Conservation (phyloP, 2,113 vertebrate genomes). For the Poicephalus meyeri region DNA sequence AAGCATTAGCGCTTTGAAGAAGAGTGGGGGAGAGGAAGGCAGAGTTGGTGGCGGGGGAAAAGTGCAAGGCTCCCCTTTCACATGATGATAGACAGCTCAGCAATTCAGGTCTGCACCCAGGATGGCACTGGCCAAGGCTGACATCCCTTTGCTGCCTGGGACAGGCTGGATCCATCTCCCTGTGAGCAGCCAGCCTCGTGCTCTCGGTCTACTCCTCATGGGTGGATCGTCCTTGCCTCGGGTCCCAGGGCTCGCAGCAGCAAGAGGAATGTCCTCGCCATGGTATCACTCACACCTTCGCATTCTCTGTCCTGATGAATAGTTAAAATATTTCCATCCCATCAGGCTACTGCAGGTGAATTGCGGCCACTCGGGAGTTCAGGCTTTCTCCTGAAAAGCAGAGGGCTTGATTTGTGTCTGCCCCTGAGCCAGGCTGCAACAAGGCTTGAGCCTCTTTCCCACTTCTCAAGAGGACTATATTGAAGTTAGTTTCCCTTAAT, state of each 20-base stretch:
- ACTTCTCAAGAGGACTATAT: neutral
- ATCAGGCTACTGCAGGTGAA: neutral
- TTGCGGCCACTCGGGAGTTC: fast-evolving
- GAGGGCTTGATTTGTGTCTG: neutral
- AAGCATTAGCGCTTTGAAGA: neutral
- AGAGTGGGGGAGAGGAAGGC: neutral
- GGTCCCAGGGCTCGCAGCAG: fast-evolving
- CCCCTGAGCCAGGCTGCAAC: neutral
- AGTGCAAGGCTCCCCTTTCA: neutral
- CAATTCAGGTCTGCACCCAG: fast-evolving
- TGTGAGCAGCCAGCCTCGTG: neutral
- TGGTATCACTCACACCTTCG: neutral
- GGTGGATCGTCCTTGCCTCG: neutral
- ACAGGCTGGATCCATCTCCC: neutral
- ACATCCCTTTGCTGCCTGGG: neutral
- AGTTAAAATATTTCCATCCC: neutral
- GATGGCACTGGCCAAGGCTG: neutral
- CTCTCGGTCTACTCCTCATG: neutral
- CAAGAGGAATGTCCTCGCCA: fast-evolving
- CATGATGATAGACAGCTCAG: neutral
- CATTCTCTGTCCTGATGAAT: neutral
- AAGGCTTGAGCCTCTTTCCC: neutral
- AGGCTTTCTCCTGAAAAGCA: neutral
- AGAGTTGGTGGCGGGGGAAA: fast-evolving
- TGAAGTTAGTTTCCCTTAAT: neutral